Conservation (phyloP, 2,797 vertebrate genomes). For the Parotocinclus haroldoi region DNA sequence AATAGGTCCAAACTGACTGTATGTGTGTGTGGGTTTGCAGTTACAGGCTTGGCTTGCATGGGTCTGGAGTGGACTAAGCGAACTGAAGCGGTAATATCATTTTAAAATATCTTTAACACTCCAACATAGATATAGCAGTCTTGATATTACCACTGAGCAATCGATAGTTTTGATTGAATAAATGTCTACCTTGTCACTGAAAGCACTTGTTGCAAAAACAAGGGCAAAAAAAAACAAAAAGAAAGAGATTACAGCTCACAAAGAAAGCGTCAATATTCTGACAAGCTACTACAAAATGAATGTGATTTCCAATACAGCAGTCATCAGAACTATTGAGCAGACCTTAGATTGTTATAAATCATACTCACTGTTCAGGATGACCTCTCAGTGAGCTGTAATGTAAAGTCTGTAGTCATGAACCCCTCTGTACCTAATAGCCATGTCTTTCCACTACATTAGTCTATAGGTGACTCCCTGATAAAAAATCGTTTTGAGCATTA, state of each 20-base stretch:
- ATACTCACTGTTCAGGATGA: slow-evolving; percentile 19
- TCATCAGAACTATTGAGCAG: slow-evolving; percentile 38
- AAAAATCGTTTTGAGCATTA: too few relatives aligned
- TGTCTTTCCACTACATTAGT: too few relatives aligned
- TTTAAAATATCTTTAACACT: slow-evolving; percentile 7
- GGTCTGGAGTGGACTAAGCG: neutral
- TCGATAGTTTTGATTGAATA: slow-evolving; percentile 37
- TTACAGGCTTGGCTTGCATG: neutral
- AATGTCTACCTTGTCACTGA: slow-evolving; percentile 25
- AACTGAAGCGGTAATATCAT: neutral
- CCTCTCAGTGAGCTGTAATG: slow-evolving; percentile 25
- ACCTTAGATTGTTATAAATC: slow-evolving; percentile 34
- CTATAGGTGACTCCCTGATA: too few relatives aligned
- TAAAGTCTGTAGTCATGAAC: slow-evolving; percentile 9
- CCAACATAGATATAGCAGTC: slow-evolving; percentile 17
- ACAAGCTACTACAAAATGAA: slow-evolving; percentile 45
- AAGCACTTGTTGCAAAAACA: slow-evolving; percentile 17
- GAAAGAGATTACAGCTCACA: slow-evolving; percentile 8
- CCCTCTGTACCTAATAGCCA: neutral
- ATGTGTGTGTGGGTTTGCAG: slow-evolving; percentile 36
- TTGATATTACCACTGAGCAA: slow-evolving; percentile 18
- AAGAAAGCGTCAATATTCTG: slow-evolving; percentile 39
- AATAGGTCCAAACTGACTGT: slow-evolving; percentile 24
- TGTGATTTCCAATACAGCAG: slow-evolving; percentile 41
- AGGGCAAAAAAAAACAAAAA: neutral